These are phyloP conservation scores for Rhagoletis zephyria DNA, from an alignment of 1,140 invertebrate species.

Conservation along the genomic window DNA sequence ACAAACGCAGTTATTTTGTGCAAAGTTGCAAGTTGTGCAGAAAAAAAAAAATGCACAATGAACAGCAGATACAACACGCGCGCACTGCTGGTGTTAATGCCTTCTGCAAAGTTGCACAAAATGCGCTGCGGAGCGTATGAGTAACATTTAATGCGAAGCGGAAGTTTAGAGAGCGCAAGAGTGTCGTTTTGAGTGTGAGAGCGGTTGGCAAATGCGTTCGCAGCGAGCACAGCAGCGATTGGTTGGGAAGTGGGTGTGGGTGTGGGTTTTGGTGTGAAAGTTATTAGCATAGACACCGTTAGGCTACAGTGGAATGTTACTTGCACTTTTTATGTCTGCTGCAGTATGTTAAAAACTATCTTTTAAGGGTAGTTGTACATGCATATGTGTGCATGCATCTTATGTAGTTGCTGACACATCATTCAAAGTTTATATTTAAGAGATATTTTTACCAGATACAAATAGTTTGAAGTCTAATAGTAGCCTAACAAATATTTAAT, in stretches of 20 bases:
- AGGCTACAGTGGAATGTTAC: background rate
- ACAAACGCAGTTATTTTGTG: background rate
- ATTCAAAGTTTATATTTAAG: no score
- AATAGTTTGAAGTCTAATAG: no score
- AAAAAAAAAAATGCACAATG: background rate
- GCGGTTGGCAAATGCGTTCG: background rate
- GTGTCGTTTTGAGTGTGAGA: background rate
- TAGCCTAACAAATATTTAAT: no score
- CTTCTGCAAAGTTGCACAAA: conserved; percentile 54
- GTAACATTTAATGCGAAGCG: background rate
- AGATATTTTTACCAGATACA: no score
- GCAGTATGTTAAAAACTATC: background rate
- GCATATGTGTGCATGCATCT: no score
- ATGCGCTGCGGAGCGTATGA: conserved; percentile 26
- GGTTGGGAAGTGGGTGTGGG: background rate
- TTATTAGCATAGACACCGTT: background rate
- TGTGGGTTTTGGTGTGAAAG: background rate
- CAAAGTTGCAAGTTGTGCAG: conserved; percentile 60
- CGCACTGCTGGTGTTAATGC: conserved; percentile 56
- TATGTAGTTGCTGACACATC: no score
- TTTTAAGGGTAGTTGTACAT: no score
- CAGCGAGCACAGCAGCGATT: background rate
- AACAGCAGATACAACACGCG: conserved; percentile 55
- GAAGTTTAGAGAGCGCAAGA: background rate
- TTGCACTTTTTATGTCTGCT: background rate